Percentiles rank a stretch among this genome's conserved stretches.
These are phyloP conservation scores for Lycocorax pyrrhopterus DNA, from an alignment of 2,113 vertebrate species.

Conservation along the genomic window DNA sequence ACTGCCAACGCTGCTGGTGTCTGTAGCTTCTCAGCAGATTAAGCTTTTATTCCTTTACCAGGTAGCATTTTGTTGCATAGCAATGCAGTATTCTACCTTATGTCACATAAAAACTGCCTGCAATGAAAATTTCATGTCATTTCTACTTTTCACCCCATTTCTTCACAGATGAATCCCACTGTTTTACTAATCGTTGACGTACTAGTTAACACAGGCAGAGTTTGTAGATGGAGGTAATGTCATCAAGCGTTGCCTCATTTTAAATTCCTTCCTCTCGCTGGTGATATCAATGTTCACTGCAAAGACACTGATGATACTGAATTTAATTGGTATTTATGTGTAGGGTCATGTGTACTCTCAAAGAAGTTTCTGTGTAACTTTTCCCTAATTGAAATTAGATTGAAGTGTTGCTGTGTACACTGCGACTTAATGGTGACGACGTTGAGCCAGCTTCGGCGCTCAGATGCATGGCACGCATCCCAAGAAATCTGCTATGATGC, in stretches of 20 bases:
- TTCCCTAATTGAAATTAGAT: constrained; percentile 62
- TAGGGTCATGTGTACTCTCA: constrained; percentile 29
- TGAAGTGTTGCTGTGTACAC: constrained; percentile 57
- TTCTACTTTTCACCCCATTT: neutral
- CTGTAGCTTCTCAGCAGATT: neutral
- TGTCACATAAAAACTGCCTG: neutral
- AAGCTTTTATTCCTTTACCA: neutral
- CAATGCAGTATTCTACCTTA: neutral
- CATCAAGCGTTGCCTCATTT: constrained; percentile 29
- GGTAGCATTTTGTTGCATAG: neutral
- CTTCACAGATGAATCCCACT: neutral
- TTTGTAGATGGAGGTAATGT: constrained; percentile 44
- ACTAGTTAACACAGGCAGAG: constrained; percentile 39
- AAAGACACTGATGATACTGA: constrained; percentile 16
- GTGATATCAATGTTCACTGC: constrained; percentile 5
- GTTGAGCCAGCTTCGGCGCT: constrained; percentile 56
- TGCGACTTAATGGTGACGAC: constrained; percentile 51
- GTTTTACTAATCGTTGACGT: constrained; percentile 11
- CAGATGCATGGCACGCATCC: constrained; percentile 33
- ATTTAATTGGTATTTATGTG: constrained; percentile 47
- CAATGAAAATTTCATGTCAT: neutral
- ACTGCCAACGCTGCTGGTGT: neutral
- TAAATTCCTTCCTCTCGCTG: constrained; percentile 18
- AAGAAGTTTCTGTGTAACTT: constrained; percentile 63
- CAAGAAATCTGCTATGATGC: constrained; percentile 56